phyloP scores from a whole-genome alignment of 2,113 vertebrate genomes.

The Jaculus jaculus region DNA sequence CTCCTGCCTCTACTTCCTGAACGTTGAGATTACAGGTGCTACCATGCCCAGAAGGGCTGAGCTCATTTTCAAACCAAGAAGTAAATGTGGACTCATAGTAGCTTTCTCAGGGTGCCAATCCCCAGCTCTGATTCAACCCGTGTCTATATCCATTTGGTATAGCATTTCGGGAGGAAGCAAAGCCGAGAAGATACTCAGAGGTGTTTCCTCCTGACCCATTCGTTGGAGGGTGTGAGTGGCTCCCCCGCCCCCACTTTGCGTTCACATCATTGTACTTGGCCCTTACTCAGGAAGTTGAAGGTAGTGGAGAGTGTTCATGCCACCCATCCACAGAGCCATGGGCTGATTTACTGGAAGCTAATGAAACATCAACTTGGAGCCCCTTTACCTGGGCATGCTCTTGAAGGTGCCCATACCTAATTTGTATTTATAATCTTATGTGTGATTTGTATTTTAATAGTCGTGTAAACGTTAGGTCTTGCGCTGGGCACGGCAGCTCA shows the following conservation, averaged over 20 bases:
- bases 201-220: not conserved
- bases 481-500: too few species aligned
- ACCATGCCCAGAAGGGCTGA: not conserved
- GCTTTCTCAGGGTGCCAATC: not conserved
- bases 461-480: not conserved
- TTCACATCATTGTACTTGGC: not conserved
- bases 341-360: not conserved
- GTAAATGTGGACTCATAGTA: not conserved
- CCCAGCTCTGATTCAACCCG: not conserved
- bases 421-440: slow-evolving; percentile 13
- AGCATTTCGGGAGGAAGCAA: not conserved
- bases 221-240: not conserved
- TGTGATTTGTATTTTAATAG: not conserved
- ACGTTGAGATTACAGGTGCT: not conserved
- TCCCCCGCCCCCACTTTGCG: not conserved
- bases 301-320: not conserved
- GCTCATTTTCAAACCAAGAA: not conserved
- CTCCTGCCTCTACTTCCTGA: not conserved
- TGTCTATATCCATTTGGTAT: not conserved
- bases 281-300: not conserved
- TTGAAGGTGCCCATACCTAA: not conserved
- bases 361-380: not conserved
- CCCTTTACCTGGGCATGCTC: not conserved
- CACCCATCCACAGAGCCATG: not conserved
- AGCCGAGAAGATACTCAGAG: not conserved